phyloP scores from a whole-genome alignment of 1,140 invertebrate genomes.

The Diorhabda elongata region DNA sequence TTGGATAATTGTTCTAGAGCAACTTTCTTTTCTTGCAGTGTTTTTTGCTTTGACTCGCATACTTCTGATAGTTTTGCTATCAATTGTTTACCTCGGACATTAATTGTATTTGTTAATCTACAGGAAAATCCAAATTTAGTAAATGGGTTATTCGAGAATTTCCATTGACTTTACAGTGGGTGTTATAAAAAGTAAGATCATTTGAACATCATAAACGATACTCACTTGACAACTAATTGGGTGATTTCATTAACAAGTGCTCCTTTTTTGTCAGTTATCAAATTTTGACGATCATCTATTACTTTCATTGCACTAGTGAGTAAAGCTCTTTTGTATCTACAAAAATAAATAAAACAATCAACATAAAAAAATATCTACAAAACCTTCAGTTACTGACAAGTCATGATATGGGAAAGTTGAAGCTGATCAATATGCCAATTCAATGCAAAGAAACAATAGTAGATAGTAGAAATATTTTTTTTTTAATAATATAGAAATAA shows the following conservation, averaged over 20 bases:
- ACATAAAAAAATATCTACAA: background rate
- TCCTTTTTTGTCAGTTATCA: slow-evolving; percentile 80
- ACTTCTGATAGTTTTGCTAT: slow-evolving; percentile 75
- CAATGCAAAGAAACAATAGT: too few relatives aligned
- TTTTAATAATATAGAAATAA: too few relatives aligned
- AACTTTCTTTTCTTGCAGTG: slow-evolving; percentile 75
- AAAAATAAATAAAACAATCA: slow-evolving; percentile 28
- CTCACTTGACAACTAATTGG: slow-evolving; percentile 77
- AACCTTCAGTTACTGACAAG: too few relatives aligned
- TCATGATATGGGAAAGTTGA: too few relatives aligned
- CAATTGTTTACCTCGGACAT: slow-evolving; percentile 74
- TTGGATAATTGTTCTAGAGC: slow-evolving; percentile 73
- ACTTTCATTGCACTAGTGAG: slow-evolving; percentile 82
- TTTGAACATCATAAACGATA: slow-evolving; percentile 24
- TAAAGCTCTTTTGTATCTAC: slow-evolving; percentile 74
- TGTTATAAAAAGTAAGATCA: too few relatives aligned
- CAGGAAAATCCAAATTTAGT: slow-evolving; percentile 11
- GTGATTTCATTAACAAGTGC: slow-evolving; percentile 79
- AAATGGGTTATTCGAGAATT: too few relatives aligned
- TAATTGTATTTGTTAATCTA: slow-evolving; percentile 79
- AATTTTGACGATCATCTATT: slow-evolving; percentile 73
- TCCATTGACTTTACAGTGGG: too few relatives aligned
- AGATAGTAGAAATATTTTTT: too few relatives aligned
- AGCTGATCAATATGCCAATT: too few relatives aligned
- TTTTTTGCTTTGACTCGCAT: slow-evolving; percentile 78